Base-by-base conservation (phyloP, 2,113 vertebrate genomes). In the Antechinus stuartii region DNA sequence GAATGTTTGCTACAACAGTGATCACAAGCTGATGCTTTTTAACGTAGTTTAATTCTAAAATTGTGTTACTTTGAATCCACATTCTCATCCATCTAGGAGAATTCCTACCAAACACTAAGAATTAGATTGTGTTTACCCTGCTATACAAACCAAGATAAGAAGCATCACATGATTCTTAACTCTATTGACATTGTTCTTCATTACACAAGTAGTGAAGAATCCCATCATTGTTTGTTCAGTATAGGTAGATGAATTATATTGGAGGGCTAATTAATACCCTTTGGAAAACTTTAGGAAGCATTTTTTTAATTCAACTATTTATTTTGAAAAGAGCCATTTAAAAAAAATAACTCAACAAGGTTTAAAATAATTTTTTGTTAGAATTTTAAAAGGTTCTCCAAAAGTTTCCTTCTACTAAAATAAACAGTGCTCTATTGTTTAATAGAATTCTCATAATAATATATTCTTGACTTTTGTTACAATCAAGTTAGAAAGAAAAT, bases 251-350 rank as follows among this genome's bases (percentile, higher is more conserved):
- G 56, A 1, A 53, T 91, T 93, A 3, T 91, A 22, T 95, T 46
- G 47, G 91, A 91, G 53, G 12, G 47, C 35, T 96, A 56, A 94
- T 27, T 91, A 91, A 91, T 50, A 19, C 27, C 55, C 91, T 90
- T 95, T 94, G 91, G 14, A 91, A 95, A 92, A 56, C 7, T 3
- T 30, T 54, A 0, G 52, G 27, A 68, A 56, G 54, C 35, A 94
- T 4, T 11, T 94, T 76, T n/a, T 95, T 91, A 61, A 50, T 16
- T 54, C 89, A 92, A 92, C 35, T 93, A 0, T 14, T 93, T 94
- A 94, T 92, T 96, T 94, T 95, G 91, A 92, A 92, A 14, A 92
- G 93, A 93, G 89, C 46, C 14, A 22, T 91, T 89, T 92, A 1
- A 10, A 52, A 10, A 52, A 52, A 52, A 52, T 52, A 52, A 52